These are phyloP conservation scores for Stratiomys singularior DNA, from an alignment of 2,888 invertebrate species.

Conservation along the genomic window DNA sequence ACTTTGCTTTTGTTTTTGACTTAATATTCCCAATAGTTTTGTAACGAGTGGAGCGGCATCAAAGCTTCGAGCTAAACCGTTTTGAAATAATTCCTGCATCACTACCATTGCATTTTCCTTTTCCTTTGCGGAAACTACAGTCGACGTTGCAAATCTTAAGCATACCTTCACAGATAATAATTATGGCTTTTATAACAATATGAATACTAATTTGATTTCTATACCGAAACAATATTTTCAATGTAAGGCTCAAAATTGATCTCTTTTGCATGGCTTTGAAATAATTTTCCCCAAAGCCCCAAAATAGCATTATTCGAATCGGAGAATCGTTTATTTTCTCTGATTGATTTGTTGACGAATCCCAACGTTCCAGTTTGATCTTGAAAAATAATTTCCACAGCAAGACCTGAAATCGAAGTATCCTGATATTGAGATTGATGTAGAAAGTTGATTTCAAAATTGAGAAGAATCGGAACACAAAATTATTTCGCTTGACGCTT, in stretches of 20 bases:
- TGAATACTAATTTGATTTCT: neutral
- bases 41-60: conserved; percentile 48
- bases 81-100: conserved; percentile 52
- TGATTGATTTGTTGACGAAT: conserved; percentile 53
- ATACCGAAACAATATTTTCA: conserved; percentile 52
- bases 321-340: conserved; percentile 53
- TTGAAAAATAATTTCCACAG: conserved; percentile 54
- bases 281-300: conserved; percentile 54
- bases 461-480: too few relatives aligned
- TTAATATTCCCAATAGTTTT: conserved; percentile 52
- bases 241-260: conserved; percentile 51
- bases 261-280: conserved; percentile 50
- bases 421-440: too few relatives aligned
- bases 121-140: conserved; percentile 55
- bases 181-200: neutral
- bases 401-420: conserved; percentile 53
- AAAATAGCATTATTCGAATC: conserved; percentile 55
- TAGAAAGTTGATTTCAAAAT: too few relatives aligned
- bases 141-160: conserved; percentile 53
- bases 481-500: too few relatives aligned
- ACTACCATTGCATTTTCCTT: conserved; percentile 56
- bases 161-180: conserved; percentile 51
- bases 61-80: conserved; percentile 48
- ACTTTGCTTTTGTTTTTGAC: conserved; percentile 53
- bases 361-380: conserved; percentile 52